Conservation (phyloP, 23 tunicate genomes). For the Ciona savignyi region DNA sequence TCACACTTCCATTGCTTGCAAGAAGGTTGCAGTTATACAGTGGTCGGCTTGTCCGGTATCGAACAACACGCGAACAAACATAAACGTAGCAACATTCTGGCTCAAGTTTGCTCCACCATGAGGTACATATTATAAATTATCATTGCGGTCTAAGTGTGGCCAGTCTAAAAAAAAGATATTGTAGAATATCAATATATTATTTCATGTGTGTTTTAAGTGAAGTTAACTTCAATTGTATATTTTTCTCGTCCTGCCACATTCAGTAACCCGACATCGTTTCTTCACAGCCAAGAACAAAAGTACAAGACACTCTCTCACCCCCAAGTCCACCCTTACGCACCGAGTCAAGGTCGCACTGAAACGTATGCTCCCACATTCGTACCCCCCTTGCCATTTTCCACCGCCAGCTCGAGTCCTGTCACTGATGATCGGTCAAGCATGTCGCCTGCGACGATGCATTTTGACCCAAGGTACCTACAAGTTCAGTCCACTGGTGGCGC, state of each 20-base stretch:
- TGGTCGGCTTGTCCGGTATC: slow-evolving; percentile 84
- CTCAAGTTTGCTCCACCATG: slow-evolving; percentile 3
- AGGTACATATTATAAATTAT: no score
- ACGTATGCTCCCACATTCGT: not conserved
- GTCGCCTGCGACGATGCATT: slow-evolving; percentile 19
- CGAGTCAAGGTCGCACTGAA: not conserved
- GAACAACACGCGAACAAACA: slow-evolving; percentile 72
- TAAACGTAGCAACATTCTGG: not conserved
- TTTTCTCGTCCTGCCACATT: no score
- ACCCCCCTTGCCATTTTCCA: not conserved
- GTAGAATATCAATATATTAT: no score
- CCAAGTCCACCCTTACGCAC: not conserved
- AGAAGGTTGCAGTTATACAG: slow-evolving; percentile 57
- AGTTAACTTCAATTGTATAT: no score
- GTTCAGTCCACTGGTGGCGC: slow-evolving; percentile 6
- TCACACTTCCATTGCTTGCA: slow-evolving; percentile 91
- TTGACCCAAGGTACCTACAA: slow-evolving; percentile 12
- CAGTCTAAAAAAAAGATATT: no score
- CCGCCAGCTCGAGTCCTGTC: slow-evolving; percentile 2
- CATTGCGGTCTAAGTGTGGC: no score
- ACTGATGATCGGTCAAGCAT: slow-evolving; percentile 13
- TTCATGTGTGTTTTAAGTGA: no score
- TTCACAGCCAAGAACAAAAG: not conserved
- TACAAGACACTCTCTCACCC: not conserved
- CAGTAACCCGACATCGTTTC: not conserved